Conservation (phyloP, 2,888 invertebrate species). For the Gryllus longicercus region DNA sequence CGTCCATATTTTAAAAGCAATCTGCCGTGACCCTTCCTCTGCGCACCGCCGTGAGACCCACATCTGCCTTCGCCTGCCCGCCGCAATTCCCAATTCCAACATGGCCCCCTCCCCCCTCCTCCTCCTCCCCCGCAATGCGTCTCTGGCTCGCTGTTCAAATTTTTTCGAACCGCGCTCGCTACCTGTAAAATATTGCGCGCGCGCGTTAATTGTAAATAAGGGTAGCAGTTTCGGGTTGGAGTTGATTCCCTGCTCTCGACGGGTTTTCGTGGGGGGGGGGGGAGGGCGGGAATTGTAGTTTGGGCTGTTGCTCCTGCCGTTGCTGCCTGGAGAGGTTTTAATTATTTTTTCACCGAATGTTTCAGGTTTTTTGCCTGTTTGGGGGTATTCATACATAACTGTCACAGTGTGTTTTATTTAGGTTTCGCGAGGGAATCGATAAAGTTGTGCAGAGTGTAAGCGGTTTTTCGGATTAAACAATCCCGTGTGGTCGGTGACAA, state of each 20-base stretch:
- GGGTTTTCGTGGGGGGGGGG: neutral
- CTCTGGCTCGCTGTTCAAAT: neutral
- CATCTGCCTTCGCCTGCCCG: too few relatives aligned
- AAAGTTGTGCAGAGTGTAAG: neutral
- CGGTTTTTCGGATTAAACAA: too few relatives aligned
- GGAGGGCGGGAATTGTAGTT: neutral
- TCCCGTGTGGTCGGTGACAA: too few relatives aligned
- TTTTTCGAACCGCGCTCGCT: neutral
- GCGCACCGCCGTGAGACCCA: neutral
- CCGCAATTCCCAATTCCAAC: neutral
- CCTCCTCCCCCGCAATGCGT: neutral
- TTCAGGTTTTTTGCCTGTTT: neutral
- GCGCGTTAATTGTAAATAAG: neutral
- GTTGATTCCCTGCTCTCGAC: neutral
- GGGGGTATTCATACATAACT: neutral
- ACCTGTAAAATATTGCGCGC: slow-evolving; percentile 4
- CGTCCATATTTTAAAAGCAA: slow-evolving; percentile 8
- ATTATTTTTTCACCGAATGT: slow-evolving; percentile 2
- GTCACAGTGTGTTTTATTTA: neutral
- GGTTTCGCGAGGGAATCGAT: neutral
- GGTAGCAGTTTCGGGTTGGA: neutral
- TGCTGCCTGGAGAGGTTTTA: neutral
- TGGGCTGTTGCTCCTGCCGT: neutral
- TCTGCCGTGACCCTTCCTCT: neutral
- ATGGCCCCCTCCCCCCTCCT: neutral